phyloP scores from a whole-genome alignment of 2,113 vertebrate species.

The Picathartes gymnocephalus region DNA sequence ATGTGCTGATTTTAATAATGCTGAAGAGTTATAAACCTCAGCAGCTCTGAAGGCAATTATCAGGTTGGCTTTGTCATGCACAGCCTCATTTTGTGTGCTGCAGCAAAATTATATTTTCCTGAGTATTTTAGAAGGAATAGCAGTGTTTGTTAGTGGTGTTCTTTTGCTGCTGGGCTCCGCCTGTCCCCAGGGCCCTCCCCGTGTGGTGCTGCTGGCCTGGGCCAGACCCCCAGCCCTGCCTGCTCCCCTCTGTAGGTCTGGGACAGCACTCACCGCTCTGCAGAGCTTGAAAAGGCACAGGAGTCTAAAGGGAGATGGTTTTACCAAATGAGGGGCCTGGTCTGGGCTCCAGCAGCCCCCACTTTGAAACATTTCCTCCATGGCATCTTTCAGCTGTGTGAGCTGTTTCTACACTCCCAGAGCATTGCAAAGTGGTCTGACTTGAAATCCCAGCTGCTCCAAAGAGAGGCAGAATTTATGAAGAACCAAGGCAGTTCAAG shows the following conservation, averaged over 20 bases:
- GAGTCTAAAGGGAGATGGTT: neutral
- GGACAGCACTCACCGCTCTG: rapidly evolving
- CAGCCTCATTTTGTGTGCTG: neutral
- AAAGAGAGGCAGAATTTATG: neutral
- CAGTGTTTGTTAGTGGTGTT: rapidly evolving
- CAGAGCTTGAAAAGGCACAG: neutral
- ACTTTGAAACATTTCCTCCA: neutral
- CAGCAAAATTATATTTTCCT: neutral
- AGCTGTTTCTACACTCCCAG: neutral
- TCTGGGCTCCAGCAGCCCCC: neutral
- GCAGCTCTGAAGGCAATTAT: neutral
- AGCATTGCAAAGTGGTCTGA: neutral
- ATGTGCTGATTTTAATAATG: neutral
- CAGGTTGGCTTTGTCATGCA: neutral
- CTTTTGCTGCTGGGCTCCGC: rapidly evolving
- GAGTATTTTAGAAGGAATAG: neutral
- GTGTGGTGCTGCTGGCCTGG: neutral
- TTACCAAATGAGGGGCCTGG: neutral
- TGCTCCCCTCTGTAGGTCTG: too few relatives aligned
- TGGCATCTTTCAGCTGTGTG: neutral
- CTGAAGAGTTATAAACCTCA: neutral
- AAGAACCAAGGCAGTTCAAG: neutral
- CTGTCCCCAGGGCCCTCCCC: neutral
- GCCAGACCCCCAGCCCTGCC: neutral
- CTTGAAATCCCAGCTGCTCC: neutral